These are phyloP conservation scores for Rhea americana DNA, from an alignment of 2,113 vertebrate genomes.

Conservation along the genomic window DNA sequence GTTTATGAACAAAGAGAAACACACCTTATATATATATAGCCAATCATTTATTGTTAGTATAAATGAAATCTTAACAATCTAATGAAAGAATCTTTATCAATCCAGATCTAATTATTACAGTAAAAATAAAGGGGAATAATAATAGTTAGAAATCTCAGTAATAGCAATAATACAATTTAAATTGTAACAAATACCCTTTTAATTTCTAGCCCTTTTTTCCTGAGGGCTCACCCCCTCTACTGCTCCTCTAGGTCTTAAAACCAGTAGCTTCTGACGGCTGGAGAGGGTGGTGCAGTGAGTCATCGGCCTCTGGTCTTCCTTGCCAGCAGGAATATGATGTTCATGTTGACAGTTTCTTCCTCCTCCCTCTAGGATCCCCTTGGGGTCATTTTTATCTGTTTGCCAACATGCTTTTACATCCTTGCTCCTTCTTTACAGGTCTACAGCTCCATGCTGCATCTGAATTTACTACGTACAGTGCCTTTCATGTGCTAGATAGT, in stretches of 20 bases:
- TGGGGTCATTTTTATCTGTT: background rate
- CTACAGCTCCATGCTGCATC: background rate
- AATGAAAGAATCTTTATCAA: background rate
- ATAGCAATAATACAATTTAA: background rate
- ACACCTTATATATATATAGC: background rate
- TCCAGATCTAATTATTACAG: background rate
- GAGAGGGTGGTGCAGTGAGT: background rate
- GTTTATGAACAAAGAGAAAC: background rate
- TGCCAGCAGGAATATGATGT: background rate
- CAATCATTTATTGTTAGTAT: background rate
- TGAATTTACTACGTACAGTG: background rate
- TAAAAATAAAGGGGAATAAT: background rate
- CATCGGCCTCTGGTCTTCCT: background rate
- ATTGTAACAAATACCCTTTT: background rate
- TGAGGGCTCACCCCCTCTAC: background rate
- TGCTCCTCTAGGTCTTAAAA: background rate
- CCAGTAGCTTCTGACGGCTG: background rate
- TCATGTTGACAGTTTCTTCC: background rate
- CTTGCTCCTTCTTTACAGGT: background rate
- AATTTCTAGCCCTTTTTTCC: background rate
- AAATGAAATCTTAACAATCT: background rate
- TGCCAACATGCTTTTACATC: background rate
- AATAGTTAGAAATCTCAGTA: background rate
- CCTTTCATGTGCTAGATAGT: background rate
- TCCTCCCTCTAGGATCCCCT: background rate